phyloP scores from a whole-genome alignment of 2,797 vertebrate genomes.

The Enteromius thamalakanensis region DNA sequence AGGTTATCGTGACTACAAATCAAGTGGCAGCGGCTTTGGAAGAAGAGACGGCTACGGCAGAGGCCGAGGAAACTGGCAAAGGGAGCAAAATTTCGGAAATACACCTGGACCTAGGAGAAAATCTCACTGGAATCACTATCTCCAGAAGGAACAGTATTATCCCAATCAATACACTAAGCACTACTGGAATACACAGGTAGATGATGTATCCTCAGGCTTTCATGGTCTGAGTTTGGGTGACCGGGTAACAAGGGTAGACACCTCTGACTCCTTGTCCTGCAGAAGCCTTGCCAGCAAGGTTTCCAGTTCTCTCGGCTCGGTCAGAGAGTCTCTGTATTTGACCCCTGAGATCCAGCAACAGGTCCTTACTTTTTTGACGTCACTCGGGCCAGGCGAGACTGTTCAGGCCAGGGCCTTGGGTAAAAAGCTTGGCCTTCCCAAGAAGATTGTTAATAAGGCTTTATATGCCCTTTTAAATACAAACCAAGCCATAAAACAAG shows the following conservation, averaged over 20 bases:
- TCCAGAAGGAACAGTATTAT: constrained; percentile 53
- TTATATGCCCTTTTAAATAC: constrained; percentile 80
- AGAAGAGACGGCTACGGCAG: constrained; percentile 62
- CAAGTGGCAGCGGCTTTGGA: constrained; percentile 51
- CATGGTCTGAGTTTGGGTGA: constrained; percentile 65
- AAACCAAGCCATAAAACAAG: constrained; percentile 71
- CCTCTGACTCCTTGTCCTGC: not conserved
- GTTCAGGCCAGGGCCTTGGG: constrained; percentile 76
- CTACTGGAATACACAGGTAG: constrained; percentile 48
- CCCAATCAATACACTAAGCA: constrained; percentile 52
- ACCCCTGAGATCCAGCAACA: constrained; percentile 68
- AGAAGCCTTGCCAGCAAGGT: constrained; percentile 33
- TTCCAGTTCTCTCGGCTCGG: constrained; percentile 42
- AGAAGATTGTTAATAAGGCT: constrained; percentile 82
- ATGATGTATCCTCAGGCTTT: constrained; percentile 65
- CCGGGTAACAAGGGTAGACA: constrained; percentile 6
- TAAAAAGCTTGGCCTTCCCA: constrained; percentile 73
- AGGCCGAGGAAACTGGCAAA: constrained; percentile 50
- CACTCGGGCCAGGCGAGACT: constrained; percentile 69
- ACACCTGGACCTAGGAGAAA: constrained; percentile 40
- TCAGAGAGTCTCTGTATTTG: constrained; percentile 53
- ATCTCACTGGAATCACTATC: constrained; percentile 57
- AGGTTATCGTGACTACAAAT: constrained; percentile 62
- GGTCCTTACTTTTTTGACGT: constrained; percentile 73
- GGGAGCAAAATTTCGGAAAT: constrained; percentile 19